Conservation (phyloP, 2,113 vertebrate genomes). For the Xyliphius kryptos region DNA sequence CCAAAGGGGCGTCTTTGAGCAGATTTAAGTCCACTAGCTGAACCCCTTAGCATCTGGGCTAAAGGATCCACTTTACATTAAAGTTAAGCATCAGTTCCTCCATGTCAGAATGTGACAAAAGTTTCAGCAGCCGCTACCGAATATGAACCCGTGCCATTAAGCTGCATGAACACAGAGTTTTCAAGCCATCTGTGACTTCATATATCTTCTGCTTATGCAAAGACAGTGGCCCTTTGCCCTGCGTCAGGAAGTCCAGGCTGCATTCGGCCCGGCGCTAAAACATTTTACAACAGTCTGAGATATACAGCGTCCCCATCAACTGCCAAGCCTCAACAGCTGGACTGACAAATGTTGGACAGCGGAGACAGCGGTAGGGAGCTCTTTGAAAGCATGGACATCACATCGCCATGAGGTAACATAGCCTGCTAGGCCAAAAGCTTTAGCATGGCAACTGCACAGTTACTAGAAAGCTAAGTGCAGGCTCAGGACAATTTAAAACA, state of each 20-base stretch:
- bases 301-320: slow-evolving; percentile 50
- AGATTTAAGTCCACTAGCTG: no score
- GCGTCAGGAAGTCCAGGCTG: slow-evolving; percentile 36
- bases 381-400: slow-evolving; percentile 16
- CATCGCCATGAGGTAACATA: slow-evolving; percentile 14
- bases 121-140: no score
- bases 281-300: slow-evolving; percentile 41
- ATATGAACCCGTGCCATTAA: no score
- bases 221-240: slow-evolving; percentile 28
- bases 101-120: no score
- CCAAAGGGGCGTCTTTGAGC: no score
- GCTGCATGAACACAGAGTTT: slow-evolving; percentile 1
- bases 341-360: slow-evolving; percentile 47
- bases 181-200: slow-evolving; percentile 50
- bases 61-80: no score
- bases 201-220: slow-evolving; percentile 35
- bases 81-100: no score
- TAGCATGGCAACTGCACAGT: not conserved
- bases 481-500: no score
- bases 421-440: slow-evolving; percentile 3
- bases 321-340: slow-evolving; percentile 52
- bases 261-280: slow-evolving; percentile 25
- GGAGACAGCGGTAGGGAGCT: slow-evolving; percentile 23
- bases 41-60: no score
- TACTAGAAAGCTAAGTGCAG: slow-evolving; percentile 8